These are phyloP conservation scores for Jaculus jaculus DNA, from an alignment of 2,113 vertebrate genomes.

Conservation along the genomic window DNA sequence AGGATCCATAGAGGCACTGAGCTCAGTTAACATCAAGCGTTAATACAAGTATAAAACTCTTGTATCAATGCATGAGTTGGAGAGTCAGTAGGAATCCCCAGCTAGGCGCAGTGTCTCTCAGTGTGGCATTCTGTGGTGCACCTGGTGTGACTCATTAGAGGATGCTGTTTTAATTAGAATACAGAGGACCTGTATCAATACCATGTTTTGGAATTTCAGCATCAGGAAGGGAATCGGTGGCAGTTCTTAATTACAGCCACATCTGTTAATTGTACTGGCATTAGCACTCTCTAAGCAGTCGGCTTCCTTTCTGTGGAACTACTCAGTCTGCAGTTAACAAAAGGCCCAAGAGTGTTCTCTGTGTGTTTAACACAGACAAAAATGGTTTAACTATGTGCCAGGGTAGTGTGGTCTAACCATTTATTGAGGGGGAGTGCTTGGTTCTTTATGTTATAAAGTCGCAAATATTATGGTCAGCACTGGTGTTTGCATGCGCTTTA, in stretches of 20 bases:
- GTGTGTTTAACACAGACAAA: not conserved
- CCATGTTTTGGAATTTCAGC: not conserved
- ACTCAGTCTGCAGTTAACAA: not conserved
- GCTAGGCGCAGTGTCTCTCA: not conserved
- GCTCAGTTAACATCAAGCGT: not conserved
- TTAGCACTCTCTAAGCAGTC: not conserved
- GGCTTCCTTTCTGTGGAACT: slow-evolving; percentile 37
- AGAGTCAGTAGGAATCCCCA: not conserved
- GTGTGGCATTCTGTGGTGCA: not conserved
- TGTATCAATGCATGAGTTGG: not conserved
- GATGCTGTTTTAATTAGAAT: slow-evolving; percentile 1
- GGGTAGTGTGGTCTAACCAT: not conserved
- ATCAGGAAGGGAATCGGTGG: not conserved
- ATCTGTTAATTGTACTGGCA: not conserved
- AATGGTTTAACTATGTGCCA: not conserved
- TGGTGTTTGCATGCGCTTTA: not conserved
- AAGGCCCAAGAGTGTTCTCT: not conserved
- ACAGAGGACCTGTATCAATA: slow-evolving; percentile 12
- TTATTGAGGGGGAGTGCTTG: not conserved
- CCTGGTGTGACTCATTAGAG: not conserved
- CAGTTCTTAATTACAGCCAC: slow-evolving; percentile 11
- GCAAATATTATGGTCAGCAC: not conserved
- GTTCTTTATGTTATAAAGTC: not conserved
- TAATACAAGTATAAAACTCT: not conserved
- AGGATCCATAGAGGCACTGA: not conserved